Base-by-base conservation (phyloP, 2,797 vertebrate genomes). In the Cetoscarus ocellatus region DNA sequence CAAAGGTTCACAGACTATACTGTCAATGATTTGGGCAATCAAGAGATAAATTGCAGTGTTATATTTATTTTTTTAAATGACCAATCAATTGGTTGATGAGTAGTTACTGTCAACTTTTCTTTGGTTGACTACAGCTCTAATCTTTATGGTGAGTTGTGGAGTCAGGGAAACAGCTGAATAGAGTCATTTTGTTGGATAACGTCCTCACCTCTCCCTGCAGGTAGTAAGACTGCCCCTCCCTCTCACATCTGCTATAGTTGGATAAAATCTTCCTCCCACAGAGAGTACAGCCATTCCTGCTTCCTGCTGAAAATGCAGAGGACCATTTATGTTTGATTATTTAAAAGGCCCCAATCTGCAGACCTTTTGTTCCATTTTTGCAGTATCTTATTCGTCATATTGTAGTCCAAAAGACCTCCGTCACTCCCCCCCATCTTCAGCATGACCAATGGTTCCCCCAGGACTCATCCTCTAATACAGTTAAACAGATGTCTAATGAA, bases 401-500 rank as follows among this genome's bases (percentile, higher is more conserved):
- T 89, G 90, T 90, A 86, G 87, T 91, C 87, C 87, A 88, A 86
- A 74, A 89, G 88, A 84, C 85, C 77, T 84, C 82, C 67, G 80
- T 75, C 68, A 66, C 86, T 64, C 76, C 73, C 79, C 59, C 77
- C 80, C 80, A 85, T 86, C 83, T 73, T 73, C 88, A 88, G 93
- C 93, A 93, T 95, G 93, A 94, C 94, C 93, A 94, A 94, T 94
- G 88, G 76, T 92, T 87, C 91, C 93, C 93, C 86, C 89, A 91
- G 93, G 93, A 94, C 91, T 84, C 79, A 82, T 92, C 89, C 82
- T 89, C 84, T 94, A 95, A 95, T 94, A 91, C 91, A 92, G 86
- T 93, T 94, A 94, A 94, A 95, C 92, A 94, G 93, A 95, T 94
- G 90, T 94, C 93, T 94, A 95, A 95, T 95, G 93, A 95, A 94